Evolutionary conservation across 2,888 invertebrate species (phyloP).

Genomic region (Dinocampus coccinellae): DNA sequence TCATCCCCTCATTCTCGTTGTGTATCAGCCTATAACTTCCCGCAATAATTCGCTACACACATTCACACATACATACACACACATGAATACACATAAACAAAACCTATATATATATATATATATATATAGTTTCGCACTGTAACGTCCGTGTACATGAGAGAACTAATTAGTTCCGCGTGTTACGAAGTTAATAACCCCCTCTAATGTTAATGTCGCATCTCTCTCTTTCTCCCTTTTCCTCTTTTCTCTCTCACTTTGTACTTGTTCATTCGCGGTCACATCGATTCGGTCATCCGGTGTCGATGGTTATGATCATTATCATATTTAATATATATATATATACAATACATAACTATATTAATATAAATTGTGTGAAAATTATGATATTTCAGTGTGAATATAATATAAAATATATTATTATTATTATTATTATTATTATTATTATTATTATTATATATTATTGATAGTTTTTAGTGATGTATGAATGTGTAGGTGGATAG

Average conservation of each 20-base stretch:
- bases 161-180: conserved; percentile 45
- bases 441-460: too few species aligned
- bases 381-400: too few species aligned
- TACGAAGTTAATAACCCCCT: conserved; percentile 42
- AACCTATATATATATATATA: conserved; percentile 13
- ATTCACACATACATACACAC: conserved; percentile 1
- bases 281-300: conserved; percentile 30
- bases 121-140: conserved; percentile 18
- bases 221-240: background rate
- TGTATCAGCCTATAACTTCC: conserved; percentile 14
- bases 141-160: conserved; percentile 31
- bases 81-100: background rate
- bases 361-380: conserved; percentile 32
- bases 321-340: background rate
- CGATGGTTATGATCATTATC: conserved; percentile 42
- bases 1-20: conserved; percentile 13
- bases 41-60: conserved; percentile 13
- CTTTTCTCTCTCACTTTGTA: conserved; percentile 6
- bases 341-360: conserved; percentile 28
- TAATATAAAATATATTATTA: too few species aligned
- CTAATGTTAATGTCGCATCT: conserved; percentile 39
- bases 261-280: background rate
- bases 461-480: too few species aligned
- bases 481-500: background rate
- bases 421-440: too few species aligned